Evolutionary conservation across 1,140 invertebrate genomes (phyloP), one percentile per base, ranked within the genome.

Genomic region (Apis mellifera): DNA sequence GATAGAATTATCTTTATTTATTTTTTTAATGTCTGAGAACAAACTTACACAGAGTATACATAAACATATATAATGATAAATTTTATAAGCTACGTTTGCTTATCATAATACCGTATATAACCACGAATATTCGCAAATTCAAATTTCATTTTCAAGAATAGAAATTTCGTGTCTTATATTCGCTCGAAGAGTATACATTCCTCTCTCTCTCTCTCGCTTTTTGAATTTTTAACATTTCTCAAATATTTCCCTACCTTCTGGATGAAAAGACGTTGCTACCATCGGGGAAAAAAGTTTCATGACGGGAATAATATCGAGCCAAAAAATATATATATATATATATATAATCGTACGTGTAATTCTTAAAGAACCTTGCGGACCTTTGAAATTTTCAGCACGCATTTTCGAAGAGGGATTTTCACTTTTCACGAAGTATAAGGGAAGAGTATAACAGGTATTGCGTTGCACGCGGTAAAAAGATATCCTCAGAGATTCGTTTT

Each of bases 401-500:
- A 64, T 72, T 72, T 64, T 55, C 50, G 13, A 48, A 54, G 19
- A 5, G 15, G 50, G 65, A 79, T 73, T 79, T 73, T 72, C 26
- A 19, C 12, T 50, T 26, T 7, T 17, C 54, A 26, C 9, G n/a
- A 9, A 66, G 23, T n/a, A n/a, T n/a, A 26, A 1, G 26, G 26
- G 26, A 1, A 26, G 9, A 3, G 84, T 54, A 42, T 71, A 64
- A 66, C 23, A n/a, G 74, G 57, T 19, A 23, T 65, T 64, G 70
- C 55, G 21, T 13, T 17, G 42, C 60, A 68, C 66, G 52, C 23
- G 60, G 71, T 78, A 26, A 75, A 85, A 80, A 72, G 78, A 84
- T 77, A 78, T 72, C 70, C 66, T 77, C n/a, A 15, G 85, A 82
- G 83, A 79, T 88, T 84, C 71, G 69, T 82, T 87, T 15, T 1